Base-by-base conservation (phyloP, 2,888 invertebrate species). In the Erynnis tages region DNA sequence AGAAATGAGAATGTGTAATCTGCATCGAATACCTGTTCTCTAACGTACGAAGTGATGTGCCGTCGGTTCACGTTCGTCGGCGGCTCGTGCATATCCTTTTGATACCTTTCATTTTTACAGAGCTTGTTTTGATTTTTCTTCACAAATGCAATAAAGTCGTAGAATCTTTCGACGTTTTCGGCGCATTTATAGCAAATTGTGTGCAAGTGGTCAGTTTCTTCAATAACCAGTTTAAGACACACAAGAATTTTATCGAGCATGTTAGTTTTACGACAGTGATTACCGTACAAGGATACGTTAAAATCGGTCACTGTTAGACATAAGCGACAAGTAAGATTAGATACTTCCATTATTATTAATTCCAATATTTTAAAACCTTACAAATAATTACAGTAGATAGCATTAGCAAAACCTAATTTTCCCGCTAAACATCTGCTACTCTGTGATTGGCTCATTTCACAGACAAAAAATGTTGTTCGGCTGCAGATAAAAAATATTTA, bases 111-210 rank as follows among this genome's bases (percentile, higher is more conserved):
- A 10, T 58, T 57, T 27, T 56, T 61, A 25, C 56, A 47, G 8
- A 69, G 54, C 41, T 62, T 69, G 2, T 62, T 67, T 57, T 88
- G 86, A 30, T 73, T 72, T 69, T 84, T 80, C 54, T 76, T 82
- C 29, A 86, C 72, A 37, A 62, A 66, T 52, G 57, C 69, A 35
- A 73, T 62, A 63, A 80, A 87, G 58, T 82, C 77, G 67, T 85
- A 78, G 65, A 78, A 82, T 58, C 71, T 78, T 61, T 86, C 85
- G 14, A 87, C 68, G 41, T 73, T 82, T 46, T 75, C 78, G 4
- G 81, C 78, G 59, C 86, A 88, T 67, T 71, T 82, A 66, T 76
- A 82, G 63, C 87, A 88, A 48, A 88, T 82, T 1, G 79, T 77
- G 37, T 71, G 71, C 38, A 81, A 57, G n/a, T 57, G 52, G 58